Evolutionary conservation across 2,888 invertebrate species (phyloP), one percentile per base, ranked within the genome.

Genomic region (Chromoteleia sp.): DNA sequence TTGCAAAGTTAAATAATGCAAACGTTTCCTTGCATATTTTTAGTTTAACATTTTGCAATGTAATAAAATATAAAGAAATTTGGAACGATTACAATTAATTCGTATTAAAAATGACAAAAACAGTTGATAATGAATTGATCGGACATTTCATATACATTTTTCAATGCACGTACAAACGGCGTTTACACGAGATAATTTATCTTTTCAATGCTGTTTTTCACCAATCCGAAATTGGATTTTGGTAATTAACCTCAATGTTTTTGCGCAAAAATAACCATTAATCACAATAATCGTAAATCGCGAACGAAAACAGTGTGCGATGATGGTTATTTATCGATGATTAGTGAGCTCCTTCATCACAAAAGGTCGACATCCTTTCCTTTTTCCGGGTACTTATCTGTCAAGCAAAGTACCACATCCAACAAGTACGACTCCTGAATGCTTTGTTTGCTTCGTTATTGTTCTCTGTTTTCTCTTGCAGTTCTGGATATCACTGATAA

Each of bases 301-400:
- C 3, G 45, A 7, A 21, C 0, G 43, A 41, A 58, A 41, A 17
- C 58, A 41, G 33, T 3, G 41, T 21, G 21, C n/a, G 52, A 36
- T 30, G 21, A 36, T 58, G 70, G 58, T 70, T 54, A 70, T 70
- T 70, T 70, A 70, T 70, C 43, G 43, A 56, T 58, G 45, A 70
- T 59, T 59, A 70, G 50, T 14, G 58, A 58, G 48, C 70, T 50
- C 48, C 48, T 58, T 70, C 19, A 45, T 58, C 70, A 48, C 48
- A 50, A 58, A 58, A 56, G 70, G 39, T 71, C 52, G 50, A 29
- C 50, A 30, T 50, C 59, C 52, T 59, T 71, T 59, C 59, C 71
- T 59, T 59, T 52, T 59, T 59, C 71, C 58, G 58, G 48, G 21
- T 48, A 58, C 30, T 70, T 58, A 70, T 58, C 70, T 58, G 70